These are phyloP conservation scores for Campoletis sonorensis DNA, from an alignment of 1,140 invertebrate genomes.

Conservation along the genomic window DNA sequence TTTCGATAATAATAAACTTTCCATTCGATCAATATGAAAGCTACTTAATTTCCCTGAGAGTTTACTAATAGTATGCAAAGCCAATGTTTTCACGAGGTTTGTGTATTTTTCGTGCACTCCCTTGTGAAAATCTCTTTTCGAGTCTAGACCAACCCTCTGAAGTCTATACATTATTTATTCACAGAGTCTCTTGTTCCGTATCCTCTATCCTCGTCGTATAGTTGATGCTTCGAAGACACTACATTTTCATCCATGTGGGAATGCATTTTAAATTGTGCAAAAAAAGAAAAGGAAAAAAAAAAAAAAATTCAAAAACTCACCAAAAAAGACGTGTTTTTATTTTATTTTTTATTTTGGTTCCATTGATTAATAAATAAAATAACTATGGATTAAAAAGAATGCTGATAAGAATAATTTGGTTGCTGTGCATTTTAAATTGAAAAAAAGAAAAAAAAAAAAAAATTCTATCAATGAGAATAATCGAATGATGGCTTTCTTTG, in stretches of 20 bases:
- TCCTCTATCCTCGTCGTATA: background rate
- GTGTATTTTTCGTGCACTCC: conserved; percentile 37
- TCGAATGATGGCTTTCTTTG: background rate
- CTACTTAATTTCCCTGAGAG: background rate
- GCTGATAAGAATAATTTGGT: background rate
- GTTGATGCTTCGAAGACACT: background rate
- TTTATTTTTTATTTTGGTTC: too few species aligned
- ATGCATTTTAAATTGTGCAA: conserved; percentile 58
- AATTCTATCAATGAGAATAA: background rate
- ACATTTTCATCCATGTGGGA: conserved; percentile 34
- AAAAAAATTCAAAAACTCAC: too few species aligned
- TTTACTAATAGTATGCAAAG: conserved; percentile 57
- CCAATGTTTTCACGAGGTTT: conserved; percentile 53
- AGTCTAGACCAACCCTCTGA: background rate
- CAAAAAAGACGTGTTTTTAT: too few species aligned
- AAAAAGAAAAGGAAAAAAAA: too few species aligned
- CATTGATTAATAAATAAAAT: too few species aligned
- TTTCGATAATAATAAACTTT: background rate
- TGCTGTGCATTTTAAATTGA: background rate
- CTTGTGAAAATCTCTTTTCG: conserved; percentile 29
- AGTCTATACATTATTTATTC: background rate
- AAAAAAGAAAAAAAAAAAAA: background rate
- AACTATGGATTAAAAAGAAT: too few species aligned
- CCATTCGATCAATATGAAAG: conserved; percentile 19
- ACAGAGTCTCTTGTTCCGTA: background rate